Evolutionary conservation across 30 jellyfish, hydroid and myxozoan species (phyloP), one percentile per base, ranked within the genome.

Genomic region (Catostylus mosaicus): DNA sequence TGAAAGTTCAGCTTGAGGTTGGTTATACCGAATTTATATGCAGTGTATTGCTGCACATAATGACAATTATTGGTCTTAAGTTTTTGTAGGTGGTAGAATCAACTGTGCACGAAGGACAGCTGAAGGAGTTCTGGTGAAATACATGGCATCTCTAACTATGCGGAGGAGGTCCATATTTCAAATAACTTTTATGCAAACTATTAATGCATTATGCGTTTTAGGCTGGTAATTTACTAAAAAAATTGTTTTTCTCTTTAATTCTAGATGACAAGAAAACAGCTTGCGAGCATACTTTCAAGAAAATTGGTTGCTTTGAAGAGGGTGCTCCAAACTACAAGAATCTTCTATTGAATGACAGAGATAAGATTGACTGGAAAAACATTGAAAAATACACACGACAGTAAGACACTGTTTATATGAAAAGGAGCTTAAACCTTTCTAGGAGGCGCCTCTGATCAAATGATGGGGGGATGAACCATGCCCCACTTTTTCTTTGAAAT

Each of bases 271-370:
- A 40, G 14, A 5, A 5, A 5, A 14, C 14, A 40, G 54, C 14
- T 4, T 48, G 63, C 63, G 20, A 48, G 1, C 27, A 48, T 48
- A 27, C 14, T 4, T 48, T 48, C 63, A 23, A 32, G 38, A 68
- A 68, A 24, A 34, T 68, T 46, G 88, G 88, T 6, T 77, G 88
- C 61, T 77, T 12, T 32, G 64, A 77, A 37, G 88, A 60, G 50
- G 26, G 63, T 16, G 24, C 24, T 27, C 37, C 66, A 0, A 52
- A 30, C 1, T 33, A 59, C 18, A n/a, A 59, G 9, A 63, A 60
- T 23, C 79, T 57, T 2, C 35, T 77, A 22, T 23, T 77, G 0
- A n/a, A 16, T 24, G 79, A 77, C 45, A 30, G 88, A 57, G 51
- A 22, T 5, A 26, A 35, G 1, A 52, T 77, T 50, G 22, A 23